Evolutionary conservation across 1,140 invertebrate species (phyloP), one percentile per base, ranked within the genome.

Genomic region (Druon quercuslanigerum): DNA sequence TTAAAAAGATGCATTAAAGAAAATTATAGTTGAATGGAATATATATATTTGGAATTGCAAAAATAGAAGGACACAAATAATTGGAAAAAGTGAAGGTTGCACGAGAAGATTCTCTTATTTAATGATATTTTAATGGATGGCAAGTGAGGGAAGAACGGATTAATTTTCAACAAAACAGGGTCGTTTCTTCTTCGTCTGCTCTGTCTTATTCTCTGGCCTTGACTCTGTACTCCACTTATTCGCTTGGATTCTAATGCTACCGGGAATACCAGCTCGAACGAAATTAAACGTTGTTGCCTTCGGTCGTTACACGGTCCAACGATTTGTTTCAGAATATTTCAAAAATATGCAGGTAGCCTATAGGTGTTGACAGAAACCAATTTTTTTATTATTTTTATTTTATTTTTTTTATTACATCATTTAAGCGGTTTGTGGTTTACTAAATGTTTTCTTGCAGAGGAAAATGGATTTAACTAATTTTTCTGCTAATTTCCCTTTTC

Each of bases 201-300:
- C 57, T 40, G 60, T 66, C 60, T 66, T 40, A 66, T 66, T 66
- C 25, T 40, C 16, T 40, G 60, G 60, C 60, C 60, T 66, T 66
- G 60, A 66, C 60, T 66, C 60, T 66, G 60, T 66, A 66, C 60
- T 66, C 25, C 60, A 66, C 60, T 40, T 40, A 46, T 66, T 66
- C 60, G 33, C 13, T 40, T 13, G 25, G 14, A 40, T 66, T 66
- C 60, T 66, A 66, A 66, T 66, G 60, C 33, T 66, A 40, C 60
- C 14, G 25, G 60, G 57, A 60, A 60, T 60, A 60, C 57, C 12
- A 66, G 40, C 40, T 40, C 57, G 11, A 66, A 33, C 20, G 16
- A 66, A 40, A 66, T 40, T 40, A 66, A 66, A 33, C 33, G 25
- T 14, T 60, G 20, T 33, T 60, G 57, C 57, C 57, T 60, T 60